Evolutionary conservation across 2,888 invertebrate genomes (phyloP).

Genomic region (Biston stratarius): DNA sequence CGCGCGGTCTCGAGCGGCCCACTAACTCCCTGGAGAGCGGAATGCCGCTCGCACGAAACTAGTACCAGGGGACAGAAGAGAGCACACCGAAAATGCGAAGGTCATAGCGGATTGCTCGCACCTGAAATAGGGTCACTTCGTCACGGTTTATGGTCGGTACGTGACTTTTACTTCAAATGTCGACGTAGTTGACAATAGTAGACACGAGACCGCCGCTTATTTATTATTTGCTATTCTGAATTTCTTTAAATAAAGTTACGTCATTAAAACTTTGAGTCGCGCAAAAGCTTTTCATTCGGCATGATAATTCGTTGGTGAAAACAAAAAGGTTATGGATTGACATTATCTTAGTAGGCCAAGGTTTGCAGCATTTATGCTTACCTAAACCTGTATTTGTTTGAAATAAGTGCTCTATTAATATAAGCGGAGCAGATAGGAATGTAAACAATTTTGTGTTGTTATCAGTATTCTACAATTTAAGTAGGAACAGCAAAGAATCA

Average conservation of each 20-base stretch:
- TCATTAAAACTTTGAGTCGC: slow-evolving; percentile 37
- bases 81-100: slow-evolving; percentile 75
- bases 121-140: slow-evolving; percentile 77
- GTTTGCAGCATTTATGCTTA: slow-evolving; percentile 31
- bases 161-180: slow-evolving; percentile 74
- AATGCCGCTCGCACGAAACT: slow-evolving; percentile 70
- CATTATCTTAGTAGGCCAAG: slow-evolving; percentile 47
- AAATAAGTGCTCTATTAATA: slow-evolving; percentile 38
- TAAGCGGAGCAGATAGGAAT: slow-evolving; percentile 29
- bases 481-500: slow-evolving; percentile 38
- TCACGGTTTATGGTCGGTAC: slow-evolving; percentile 73
- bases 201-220: slow-evolving; percentile 32
- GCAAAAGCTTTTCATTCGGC: slow-evolving; percentile 35
- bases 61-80: slow-evolving; percentile 69
- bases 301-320: slow-evolving; percentile 44
- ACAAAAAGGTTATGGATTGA: slow-evolving; percentile 46
- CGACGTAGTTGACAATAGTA: slow-evolving; percentile 50
- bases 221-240: slow-evolving; percentile 26
- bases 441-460: slow-evolving; percentile 37
- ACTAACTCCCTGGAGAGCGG: slow-evolving; percentile 68
- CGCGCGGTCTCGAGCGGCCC: slow-evolving; percentile 62
- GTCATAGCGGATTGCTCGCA: slow-evolving; percentile 76
- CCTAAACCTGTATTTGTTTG: slow-evolving; percentile 17
- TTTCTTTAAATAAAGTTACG: slow-evolving; percentile 34
- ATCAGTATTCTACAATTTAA: slow-evolving; percentile 37